Base-by-base conservation (phyloP, 2,888 invertebrate genomes). In the Anthophora plumipes region DNA sequence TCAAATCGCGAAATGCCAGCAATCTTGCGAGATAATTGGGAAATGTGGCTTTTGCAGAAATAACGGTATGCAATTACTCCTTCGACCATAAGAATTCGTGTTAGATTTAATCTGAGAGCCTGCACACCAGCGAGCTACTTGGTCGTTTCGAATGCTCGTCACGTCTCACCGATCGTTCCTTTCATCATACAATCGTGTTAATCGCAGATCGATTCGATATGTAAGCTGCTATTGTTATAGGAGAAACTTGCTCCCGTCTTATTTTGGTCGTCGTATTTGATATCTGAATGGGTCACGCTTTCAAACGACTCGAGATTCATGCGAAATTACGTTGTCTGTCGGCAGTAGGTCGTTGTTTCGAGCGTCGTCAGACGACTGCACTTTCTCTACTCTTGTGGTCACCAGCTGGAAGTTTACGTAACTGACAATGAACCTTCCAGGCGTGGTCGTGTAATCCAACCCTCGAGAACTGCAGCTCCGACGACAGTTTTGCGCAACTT, bases 381-480 rank as follows among this genome's bases (percentile, higher is more conserved):
- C 92, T 92, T 92, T 92, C 91, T 91, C 84, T 57, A 66, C 50
- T 80, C 69, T 64, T 59, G 74, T 31, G 80, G 72, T 63, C 82
- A 68, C 73, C 54, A 22, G 69, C 50, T 54, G 66, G 37, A 80
- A 70, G 59, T 90, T 93, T 92, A 90, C 89, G 90, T 91, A 92
- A 92, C 91, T 92, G 92, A 88, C 91, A 92, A 92, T 93, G 92
- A 93, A 92, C 91, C 89, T 90, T 88, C 85, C 83, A 55, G 59
- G 55, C 31, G 59, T 20, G 70, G 25, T 68, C 63, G 50, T 60
- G 72, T 78, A 80, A 86, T 57, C 59, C 59, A 74, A 61, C 41
- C 64, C 55, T 57, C 55, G 52, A 55, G 73, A 60, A 46, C 25
- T 43, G 46, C 48, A 48, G 20, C 48, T 50, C 39, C 1, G 54